Evolutionary conservation across 1,140 invertebrate species (phyloP), one percentile per base, ranked within the genome.

Genomic region (Bombus ignitus): DNA sequence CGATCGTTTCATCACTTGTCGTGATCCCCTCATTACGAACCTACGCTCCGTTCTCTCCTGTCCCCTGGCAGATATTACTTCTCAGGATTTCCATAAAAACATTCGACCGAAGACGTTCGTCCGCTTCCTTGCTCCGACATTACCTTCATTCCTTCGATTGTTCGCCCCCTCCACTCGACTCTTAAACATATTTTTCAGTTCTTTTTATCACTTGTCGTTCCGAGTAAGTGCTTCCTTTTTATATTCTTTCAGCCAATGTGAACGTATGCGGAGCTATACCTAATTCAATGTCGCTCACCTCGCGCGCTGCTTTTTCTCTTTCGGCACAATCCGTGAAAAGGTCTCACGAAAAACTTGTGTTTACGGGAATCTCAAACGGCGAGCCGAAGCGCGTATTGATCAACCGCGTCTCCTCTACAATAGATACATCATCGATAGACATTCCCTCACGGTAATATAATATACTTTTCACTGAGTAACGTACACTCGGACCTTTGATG

Each of bases 41-140:
- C 13, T 42, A 12, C 35, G 12, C 39, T 86, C 35, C 74, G 83
- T 44, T 68, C 28, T 15, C 35, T 66, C 73, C 28, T 13, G 37
- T 32, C 79, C 53, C 83, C 39, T 86, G 73, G 85, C 87, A 87
- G 92, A 93, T 94, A 94, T 94, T 94, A 94, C 93, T 92, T 92
- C 44, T 35, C 84, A 90, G 83, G 92, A 94, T 94, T 94, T 94
- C 89, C 93, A 93, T 93, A 92, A 93, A 90, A 94, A 94, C 92
- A 92, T 90, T 93, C 92, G 91, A 87, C 87, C 85, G 77, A 66
- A 83, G 80, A 81, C 83, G 42, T 83, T 81, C 89, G 42, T 65
- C 57, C 77, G 76, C 44, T 65, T 76, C 80, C 78, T 62, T 42
- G 62, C 68, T 37, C 71, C 42, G 65, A 18, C 32, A 57, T 70